Percentiles rank a stretch among this genome's conserved stretches.
These are phyloP conservation scores for Pseudococcus viburni DNA, from an alignment of 2,888 invertebrate genomes.

Conservation along the genomic window DNA sequence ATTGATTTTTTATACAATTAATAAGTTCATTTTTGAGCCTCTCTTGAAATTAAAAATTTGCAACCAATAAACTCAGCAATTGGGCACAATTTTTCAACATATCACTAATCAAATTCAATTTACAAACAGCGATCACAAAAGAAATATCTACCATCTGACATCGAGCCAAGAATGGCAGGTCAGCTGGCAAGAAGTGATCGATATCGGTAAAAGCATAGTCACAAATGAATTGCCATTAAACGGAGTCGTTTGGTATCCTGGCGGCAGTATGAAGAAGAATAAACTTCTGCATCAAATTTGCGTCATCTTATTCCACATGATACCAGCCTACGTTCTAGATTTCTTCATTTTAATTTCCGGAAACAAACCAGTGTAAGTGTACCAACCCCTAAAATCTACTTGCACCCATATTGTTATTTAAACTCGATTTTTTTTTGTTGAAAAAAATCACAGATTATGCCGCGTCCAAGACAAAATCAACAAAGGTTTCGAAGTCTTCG, in stretches of 20 bases:
- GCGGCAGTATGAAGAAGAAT: conserved; percentile 88
- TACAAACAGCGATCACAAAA: conserved; percentile 73
- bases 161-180: conserved; percentile 81
- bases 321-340: conserved; percentile 91
- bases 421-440: not conserved
- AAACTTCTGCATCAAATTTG: conserved; percentile 85
- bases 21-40: too few species aligned
- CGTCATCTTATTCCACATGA: conserved; percentile 88
- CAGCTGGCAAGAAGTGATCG: conserved; percentile 91
- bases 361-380: conserved; percentile 87
- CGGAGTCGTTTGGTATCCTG: conserved; percentile 88
- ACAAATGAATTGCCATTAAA: conserved; percentile 87
- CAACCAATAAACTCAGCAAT: too few species aligned
- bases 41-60: too few species aligned
- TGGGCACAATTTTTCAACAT: too few species aligned
- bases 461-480: conserved; percentile 86
- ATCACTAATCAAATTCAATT: too few species aligned
- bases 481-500: conserved; percentile 90
- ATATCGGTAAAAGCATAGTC: conserved; percentile 83
- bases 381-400: not conserved
- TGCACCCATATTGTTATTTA: not conserved
- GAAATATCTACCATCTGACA: conserved; percentile 81
- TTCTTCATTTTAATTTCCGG: conserved; percentile 83
- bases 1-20: too few species aligned
- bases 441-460: conserved; percentile 77